Evolutionary conservation across 2,888 invertebrate genomes (phyloP).

Genomic region (Xylota segnis): DNA sequence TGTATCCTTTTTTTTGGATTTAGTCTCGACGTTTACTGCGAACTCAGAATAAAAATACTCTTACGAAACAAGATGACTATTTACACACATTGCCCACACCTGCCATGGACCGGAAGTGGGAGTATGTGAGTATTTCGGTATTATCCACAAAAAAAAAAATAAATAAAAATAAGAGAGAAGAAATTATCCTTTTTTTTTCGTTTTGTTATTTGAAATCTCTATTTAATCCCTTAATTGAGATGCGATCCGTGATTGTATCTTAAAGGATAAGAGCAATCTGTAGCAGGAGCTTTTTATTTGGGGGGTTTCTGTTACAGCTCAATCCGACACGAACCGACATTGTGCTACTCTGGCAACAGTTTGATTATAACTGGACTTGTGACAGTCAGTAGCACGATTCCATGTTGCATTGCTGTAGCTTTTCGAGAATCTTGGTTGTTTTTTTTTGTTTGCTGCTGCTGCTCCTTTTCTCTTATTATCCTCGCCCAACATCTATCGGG

Average conservation of each 20-base stretch:
- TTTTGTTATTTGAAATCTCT: slow-evolving; percentile 12
- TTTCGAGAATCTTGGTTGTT: slow-evolving; percentile 42
- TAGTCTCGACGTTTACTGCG: neutral
- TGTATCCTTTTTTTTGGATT: slow-evolving; percentile 40
- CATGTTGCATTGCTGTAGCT: slow-evolving; percentile 72
- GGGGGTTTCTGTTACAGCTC: slow-evolving; percentile 28
- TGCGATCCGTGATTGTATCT: slow-evolving; percentile 20
- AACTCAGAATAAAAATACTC: slow-evolving; percentile 25
- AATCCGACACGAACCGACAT: slow-evolving; percentile 72
- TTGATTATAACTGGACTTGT: slow-evolving; percentile 75
- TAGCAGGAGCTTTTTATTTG: slow-evolving; percentile 49
- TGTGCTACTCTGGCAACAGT: slow-evolving; percentile 76
- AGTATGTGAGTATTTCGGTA: neutral
- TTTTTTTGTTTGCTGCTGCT: too few species aligned
- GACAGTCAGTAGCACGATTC: slow-evolving; percentile 62
- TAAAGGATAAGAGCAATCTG: slow-evolving; percentile 38
- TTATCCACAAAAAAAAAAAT: too few species aligned
- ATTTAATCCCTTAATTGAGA: slow-evolving; percentile 59
- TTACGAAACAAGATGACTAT: slow-evolving; percentile 21
- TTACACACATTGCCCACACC: slow-evolving; percentile 27
- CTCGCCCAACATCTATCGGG: slow-evolving; percentile 64
- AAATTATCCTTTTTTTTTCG: slow-evolving; percentile 35
- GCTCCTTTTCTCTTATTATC: slow-evolving; percentile 48
- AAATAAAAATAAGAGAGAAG: neutral
- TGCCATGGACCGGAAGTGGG: slow-evolving; percentile 1